Conservation (phyloP, 2,888 invertebrate species). For the Chelonus formosanus region DNA sequence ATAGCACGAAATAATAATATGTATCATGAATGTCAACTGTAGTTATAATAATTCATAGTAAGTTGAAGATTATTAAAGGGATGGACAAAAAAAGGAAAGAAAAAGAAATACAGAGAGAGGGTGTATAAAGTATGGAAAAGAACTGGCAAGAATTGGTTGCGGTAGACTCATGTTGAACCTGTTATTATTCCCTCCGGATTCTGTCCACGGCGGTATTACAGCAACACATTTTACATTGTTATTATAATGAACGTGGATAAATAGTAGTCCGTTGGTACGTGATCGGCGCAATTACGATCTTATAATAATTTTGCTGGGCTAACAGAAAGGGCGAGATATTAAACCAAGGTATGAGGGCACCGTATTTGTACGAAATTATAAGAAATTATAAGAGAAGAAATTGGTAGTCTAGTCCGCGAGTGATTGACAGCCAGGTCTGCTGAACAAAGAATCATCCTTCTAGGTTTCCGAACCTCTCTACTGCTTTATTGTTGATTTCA, state of each 20-base stretch:
- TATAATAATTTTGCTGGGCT: conserved; percentile 55
- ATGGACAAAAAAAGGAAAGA: too few relatives aligned
- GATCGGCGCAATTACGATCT: conserved; percentile 63
- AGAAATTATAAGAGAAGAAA: conserved; percentile 63
- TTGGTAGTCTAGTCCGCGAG: conserved; percentile 64
- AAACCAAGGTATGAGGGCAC: conserved; percentile 31
- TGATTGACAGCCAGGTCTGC: conserved; percentile 63
- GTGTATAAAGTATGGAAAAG: too few relatives aligned
- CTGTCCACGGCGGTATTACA: conserved; percentile 35
- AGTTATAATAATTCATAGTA: too few relatives aligned
- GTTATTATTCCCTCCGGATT: conserved; percentile 26
- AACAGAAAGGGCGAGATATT: conserved; percentile 22
- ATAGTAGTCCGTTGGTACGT: conserved; percentile 61
- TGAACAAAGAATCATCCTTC: conserved; percentile 42
- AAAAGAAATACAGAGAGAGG: too few relatives aligned
- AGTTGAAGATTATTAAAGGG: too few relatives aligned
- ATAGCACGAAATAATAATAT: too few relatives aligned
- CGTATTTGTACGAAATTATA: conserved; percentile 60
- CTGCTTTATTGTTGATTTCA: conserved; percentile 31
- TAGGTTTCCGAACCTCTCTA: conserved; percentile 31
- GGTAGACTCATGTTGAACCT: conserved; percentile 7
- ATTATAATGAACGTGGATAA: conserved; percentile 64
- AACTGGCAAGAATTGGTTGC: too few relatives aligned
- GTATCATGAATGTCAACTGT: too few relatives aligned
- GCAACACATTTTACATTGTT: conserved; percentile 60